A percentile compares a stretch with the other conserved stretches of the same genome.
phyloP scores from a whole-genome alignment of 2,888 invertebrate species.

The Lamellibrachia columna region DNA sequence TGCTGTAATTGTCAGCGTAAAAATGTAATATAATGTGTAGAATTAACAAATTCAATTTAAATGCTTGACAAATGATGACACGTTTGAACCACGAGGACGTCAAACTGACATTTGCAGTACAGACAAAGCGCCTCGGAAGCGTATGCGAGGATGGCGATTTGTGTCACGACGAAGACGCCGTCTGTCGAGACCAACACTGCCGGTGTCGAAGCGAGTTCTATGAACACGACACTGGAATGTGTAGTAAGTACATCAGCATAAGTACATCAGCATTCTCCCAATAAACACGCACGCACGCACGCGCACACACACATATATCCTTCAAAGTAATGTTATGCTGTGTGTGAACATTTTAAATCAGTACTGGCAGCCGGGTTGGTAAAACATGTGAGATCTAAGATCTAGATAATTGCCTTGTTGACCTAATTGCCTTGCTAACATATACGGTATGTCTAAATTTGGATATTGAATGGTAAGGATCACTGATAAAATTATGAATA shows the following conservation, averaged over 20 bases:
- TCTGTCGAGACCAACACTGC: constrained; percentile 25
- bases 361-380: too few relatives aligned
- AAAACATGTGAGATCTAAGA: too few relatives aligned
- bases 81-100: neutral
- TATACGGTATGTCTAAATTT: too few relatives aligned
- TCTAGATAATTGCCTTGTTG: too few relatives aligned
- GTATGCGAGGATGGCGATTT: constrained; percentile 32
- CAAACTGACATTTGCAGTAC: constrained; percentile 25
- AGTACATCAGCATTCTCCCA: neutral
- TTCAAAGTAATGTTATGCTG: too few relatives aligned
- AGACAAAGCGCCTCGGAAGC: constrained; percentile 29
- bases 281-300: neutral
- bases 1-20: neutral
- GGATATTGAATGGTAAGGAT: too few relatives aligned
- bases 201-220: constrained; percentile 29
- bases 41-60: neutral
- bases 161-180: constrained; percentile 27
- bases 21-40: neutral
- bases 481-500: too few relatives aligned
- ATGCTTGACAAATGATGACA: neutral
- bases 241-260: constrained; percentile 28
- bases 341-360: too few relatives aligned
- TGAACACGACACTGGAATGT: constrained; percentile 16
- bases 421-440: too few relatives aligned
- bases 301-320: too few relatives aligned